Conservation (phyloP, 92 coral and sea anemone species). For the Zoanthus solanderi region DNA sequence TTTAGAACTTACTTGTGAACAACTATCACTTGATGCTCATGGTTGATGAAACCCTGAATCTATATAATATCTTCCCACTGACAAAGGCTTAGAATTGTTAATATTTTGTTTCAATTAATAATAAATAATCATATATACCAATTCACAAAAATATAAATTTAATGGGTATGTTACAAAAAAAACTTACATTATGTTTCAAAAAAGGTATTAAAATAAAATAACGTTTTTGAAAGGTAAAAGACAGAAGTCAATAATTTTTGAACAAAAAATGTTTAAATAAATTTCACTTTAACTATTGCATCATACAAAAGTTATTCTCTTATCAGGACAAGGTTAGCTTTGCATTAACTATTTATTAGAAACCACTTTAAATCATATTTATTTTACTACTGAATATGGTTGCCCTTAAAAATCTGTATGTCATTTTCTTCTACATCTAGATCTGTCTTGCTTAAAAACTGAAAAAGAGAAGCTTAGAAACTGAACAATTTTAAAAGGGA, state of each 20-base stretch:
- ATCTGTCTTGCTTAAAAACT: neutral
- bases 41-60: neutral
- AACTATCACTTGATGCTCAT: neutral
- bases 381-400: neutral
- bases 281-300: neutral
- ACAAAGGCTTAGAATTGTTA: neutral
- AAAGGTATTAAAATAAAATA: neutral
- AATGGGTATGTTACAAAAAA: neutral
- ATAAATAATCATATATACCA: constrained; percentile 8
- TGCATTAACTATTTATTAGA: constrained; percentile 12
- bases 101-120: constrained; percentile 31
- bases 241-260: neutral
- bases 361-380: constrained; percentile 2
- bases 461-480: neutral
- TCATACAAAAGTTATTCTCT: neutral
- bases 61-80: neutral
- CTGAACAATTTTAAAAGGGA: neutral
- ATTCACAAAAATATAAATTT: neutral
- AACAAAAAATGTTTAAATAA: neutral
- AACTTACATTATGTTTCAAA: neutral
- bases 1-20: neutral
- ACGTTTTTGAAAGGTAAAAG: neutral
- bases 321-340: neutral
- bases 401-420: neutral
- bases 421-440: neutral